phyloP scores from a whole-genome alignment of 2,113 vertebrate genomes.

The Pangasianodon hypophthalmus region DNA sequence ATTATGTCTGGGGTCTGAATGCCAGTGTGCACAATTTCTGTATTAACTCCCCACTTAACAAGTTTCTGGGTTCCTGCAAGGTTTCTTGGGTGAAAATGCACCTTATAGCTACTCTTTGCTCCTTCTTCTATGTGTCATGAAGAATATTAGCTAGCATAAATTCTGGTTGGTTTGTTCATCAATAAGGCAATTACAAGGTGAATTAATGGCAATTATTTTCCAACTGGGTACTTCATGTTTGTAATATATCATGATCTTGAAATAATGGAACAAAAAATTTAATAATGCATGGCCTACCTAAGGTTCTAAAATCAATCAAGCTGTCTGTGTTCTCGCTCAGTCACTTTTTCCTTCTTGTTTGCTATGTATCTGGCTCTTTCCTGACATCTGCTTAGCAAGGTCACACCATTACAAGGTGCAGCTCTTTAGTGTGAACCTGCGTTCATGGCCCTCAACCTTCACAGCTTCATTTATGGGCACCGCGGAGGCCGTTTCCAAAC shows the following conservation, averaged over 20 bases:
- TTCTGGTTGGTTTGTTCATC: not conserved
- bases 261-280: not conserved
- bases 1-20: not conserved
- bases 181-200: not conserved
- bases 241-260: not conserved
- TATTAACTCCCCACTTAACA: not conserved
- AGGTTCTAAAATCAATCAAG: not conserved
- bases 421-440: conserved; percentile 54
- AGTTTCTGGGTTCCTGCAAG: not conserved
- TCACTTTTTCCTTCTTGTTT: not conserved
- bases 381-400: not conserved
- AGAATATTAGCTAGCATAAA: not conserved
- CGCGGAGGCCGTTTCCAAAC: conserved; percentile 52
- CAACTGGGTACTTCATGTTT: not conserved
- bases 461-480: conserved; percentile 53
- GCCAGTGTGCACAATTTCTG: not conserved
- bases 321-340: not conserved
- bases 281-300: not conserved
- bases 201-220: not conserved
- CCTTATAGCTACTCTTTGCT: not conserved
- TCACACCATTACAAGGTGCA: conserved; percentile 23
- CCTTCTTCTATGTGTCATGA: not conserved
- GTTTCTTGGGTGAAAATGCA: not conserved
- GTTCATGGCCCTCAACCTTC: conserved; percentile 31
- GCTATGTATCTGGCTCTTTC: conserved; percentile 7